Percentiles rank a stretch among this genome's conserved stretches.
Evolutionary conservation across 2,888 invertebrate genomes (phyloP).

Genomic region (Eilema griseolum): DNA sequence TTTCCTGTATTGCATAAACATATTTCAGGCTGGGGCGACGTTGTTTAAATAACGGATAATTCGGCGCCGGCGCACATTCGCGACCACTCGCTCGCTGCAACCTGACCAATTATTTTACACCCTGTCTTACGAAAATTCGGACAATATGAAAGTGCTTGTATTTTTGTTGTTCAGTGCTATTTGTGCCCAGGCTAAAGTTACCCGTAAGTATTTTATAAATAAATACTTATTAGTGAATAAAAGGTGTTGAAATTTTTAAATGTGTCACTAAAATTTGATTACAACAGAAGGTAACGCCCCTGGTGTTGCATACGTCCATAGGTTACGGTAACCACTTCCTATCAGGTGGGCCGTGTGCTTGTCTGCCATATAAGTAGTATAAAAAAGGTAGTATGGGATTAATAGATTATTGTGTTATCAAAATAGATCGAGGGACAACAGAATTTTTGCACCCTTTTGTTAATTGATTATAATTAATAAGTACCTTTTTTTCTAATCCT

Average conservation of each 20-base stretch:
- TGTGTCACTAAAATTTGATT: not conserved
- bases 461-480: not conserved
- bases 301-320: too few species aligned
- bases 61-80: constrained; percentile 75
- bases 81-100: constrained; percentile 61
- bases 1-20: constrained; percentile 57
- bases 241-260: not conserved
- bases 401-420: not conserved
- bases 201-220: constrained; percentile 69
- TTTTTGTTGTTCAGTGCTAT: constrained; percentile 63
- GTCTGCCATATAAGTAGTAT: not conserved
- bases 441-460: not conserved
- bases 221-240: constrained; percentile 1
- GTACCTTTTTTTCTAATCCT: too few species aligned
- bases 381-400: too few species aligned
- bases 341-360: too few species aligned
- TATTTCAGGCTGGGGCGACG: constrained; percentile 42
- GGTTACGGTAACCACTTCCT: too few species aligned
- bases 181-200: constrained; percentile 69
- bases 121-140: constrained; percentile 9
- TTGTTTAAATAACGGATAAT: constrained; percentile 79
- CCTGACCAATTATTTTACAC: constrained; percentile 43
- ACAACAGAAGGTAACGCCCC: too few species aligned
- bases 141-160: constrained; percentile 71
- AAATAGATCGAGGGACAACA: not conserved